phyloP scores from a whole-genome alignment of 2,888 invertebrate species.

The Eupithecia exiguata region DNA sequence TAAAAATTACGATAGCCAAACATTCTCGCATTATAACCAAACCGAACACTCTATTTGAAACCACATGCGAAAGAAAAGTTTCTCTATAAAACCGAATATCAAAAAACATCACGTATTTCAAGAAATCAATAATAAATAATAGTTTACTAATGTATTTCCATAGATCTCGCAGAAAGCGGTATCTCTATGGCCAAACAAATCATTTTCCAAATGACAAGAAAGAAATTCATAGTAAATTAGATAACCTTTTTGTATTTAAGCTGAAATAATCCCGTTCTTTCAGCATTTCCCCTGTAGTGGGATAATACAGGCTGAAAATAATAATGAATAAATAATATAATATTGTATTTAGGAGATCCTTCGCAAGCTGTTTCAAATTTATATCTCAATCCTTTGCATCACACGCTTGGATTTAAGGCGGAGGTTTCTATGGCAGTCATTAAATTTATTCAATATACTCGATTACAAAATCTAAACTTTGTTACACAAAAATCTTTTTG shows the following conservation, averaged over 20 bases:
- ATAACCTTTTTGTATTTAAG: neutral
- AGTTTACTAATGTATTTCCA: neutral
- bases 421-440: neutral
- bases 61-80: neutral
- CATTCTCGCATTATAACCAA: slow-evolving; percentile 24
- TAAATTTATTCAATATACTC: neutral
- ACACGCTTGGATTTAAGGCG: neutral
- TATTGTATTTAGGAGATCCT: neutral
- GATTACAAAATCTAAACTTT: neutral
- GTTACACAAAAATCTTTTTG: neutral
- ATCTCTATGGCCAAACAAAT: neutral
- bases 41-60: neutral
- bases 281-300: too few species aligned
- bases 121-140: neutral
- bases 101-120: neutral
- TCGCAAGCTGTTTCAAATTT: neutral
- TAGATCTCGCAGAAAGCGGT: too few species aligned
- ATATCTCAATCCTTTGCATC: neutral
- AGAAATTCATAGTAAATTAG: neutral
- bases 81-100: neutral
- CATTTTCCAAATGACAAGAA: neutral
- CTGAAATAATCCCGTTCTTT: too few species aligned
- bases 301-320: too few species aligned
- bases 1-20: slow-evolving; percentile 39
- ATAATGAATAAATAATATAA: neutral